Base-by-base conservation (phyloP, 37 sponge, comb jelly and placozoan species). In the Diacarnus erythraeanus region DNA sequence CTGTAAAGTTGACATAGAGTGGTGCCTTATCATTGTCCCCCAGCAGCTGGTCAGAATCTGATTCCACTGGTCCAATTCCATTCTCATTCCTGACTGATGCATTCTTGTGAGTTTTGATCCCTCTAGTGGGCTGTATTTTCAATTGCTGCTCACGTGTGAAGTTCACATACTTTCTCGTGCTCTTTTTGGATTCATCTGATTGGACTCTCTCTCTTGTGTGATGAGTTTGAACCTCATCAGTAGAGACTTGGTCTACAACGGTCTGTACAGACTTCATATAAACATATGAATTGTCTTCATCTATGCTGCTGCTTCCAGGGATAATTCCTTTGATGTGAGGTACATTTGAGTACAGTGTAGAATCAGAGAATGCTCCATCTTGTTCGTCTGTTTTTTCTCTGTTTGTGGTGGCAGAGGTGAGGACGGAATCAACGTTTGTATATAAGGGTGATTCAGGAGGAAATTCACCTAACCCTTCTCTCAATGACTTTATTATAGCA, bases 211-310 rank as follows among this genome's bases (percentile, higher is more conserved):
- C 12, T 12, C 51, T 6, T 15, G 6, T 12, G 6, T 47, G 6
- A 12, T 15, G 10, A 47, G 12, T 12, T 47, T 63, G 30, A 6
- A 23, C 20, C 5, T 6, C 64, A 20, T 12, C 18, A 63, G 64
- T 63, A 8, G 8, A 5, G 6, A 23, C 6, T 63, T 63, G 64
- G 6, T 63, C 64, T 8, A n/a, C 69, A 3, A 33, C 37, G 34
- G 37, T 30, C 22, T 12, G 57, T 2, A 56, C 74, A 29, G 74
- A 54, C 57, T 74, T 22, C 74, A 74, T 76, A 25, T 76, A 76
- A 38, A 76, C 34, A 37, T 76, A 76, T 61, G 27, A 29, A 35
- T 75, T n/a, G 41, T 59, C 77, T 36, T 76, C 77, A 23, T 74
- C 51, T 15, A 6, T 47, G 6, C 12, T 12, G 10, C 51, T 47